These are phyloP conservation scores for Pantala flavescens DNA, from an alignment of 1,140 invertebrate genomes.

Conservation along the genomic window DNA sequence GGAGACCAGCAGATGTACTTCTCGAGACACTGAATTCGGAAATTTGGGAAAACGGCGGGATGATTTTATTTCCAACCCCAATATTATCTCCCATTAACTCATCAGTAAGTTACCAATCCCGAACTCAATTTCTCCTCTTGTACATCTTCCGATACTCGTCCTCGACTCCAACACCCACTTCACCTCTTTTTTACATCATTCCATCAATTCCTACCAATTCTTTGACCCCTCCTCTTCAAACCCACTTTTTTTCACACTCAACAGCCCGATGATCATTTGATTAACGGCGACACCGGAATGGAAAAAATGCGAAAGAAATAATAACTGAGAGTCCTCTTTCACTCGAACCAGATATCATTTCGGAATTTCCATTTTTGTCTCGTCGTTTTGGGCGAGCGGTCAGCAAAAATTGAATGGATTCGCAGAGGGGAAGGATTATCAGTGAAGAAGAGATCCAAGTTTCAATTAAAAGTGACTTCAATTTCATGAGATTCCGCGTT, in stretches of 20 bases:
- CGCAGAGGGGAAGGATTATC: background rate
- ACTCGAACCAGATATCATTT: conserved; percentile 1
- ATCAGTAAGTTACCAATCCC: too few species aligned
- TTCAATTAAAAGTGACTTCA: too few species aligned
- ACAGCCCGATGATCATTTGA: background rate
- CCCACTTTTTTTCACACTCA: background rate
- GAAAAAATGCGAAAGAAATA: background rate
- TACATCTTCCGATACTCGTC: background rate
- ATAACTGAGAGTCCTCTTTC: background rate
- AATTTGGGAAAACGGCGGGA: too few species aligned
- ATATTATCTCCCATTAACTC: too few species aligned
- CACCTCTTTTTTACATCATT: background rate
- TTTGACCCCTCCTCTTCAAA: background rate
- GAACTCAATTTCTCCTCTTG: too few species aligned
- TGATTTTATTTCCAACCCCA: too few species aligned
- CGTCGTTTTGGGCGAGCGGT: background rate
- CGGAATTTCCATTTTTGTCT: background rate
- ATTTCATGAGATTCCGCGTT: too few species aligned
- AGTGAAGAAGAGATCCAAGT: too few species aligned
- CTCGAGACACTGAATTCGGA: too few species aligned
- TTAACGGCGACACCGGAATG: conserved; percentile 3
- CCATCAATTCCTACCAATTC: background rate
- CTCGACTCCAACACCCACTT: background rate
- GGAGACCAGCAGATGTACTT: too few species aligned
- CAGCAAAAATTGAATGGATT: background rate